Conservation (phyloP, 2,888 invertebrate genomes). For the Ochropleura plecta region DNA sequence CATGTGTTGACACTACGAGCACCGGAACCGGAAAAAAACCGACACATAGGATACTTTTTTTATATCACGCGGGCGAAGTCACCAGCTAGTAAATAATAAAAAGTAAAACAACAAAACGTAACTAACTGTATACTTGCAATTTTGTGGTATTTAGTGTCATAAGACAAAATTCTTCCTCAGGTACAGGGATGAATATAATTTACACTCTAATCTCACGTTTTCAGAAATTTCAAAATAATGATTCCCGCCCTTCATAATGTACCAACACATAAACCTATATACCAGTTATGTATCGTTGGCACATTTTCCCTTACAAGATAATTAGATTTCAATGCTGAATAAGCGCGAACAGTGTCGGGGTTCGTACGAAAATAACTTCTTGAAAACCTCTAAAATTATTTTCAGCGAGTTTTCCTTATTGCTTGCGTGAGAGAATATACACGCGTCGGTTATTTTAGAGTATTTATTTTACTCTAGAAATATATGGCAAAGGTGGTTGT, state of each 20-base stretch:
- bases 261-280: conserved; percentile 3
- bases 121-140: background rate
- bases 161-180: background rate
- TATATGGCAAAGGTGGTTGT: background rate
- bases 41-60: no score
- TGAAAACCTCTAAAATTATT: conserved; percentile 44
- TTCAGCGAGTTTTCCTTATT: conserved; percentile 24
- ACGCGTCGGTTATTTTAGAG: background rate
- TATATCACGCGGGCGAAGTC: no score
- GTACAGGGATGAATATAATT: background rate
- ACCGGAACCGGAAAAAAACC: no score
- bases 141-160: background rate
- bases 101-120: no score
- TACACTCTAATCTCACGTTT: background rate
- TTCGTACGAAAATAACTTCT: conserved; percentile 37
- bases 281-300: conserved; percentile 27
- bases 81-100: no score
- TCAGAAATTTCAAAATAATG: conserved; percentile 13
- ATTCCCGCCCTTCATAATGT: background rate
- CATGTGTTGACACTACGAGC: no score
- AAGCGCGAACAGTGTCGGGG: conserved; percentile 25
- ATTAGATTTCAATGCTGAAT: conserved; percentile 57
- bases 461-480: conserved; percentile 7
- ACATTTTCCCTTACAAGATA: conserved; percentile 46
- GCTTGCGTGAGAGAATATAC: conserved; percentile 4